These are phyloP conservation scores for Leptopilina clavipes DNA, from an alignment of 1,140 invertebrate species.

Conservation along the genomic window DNA sequence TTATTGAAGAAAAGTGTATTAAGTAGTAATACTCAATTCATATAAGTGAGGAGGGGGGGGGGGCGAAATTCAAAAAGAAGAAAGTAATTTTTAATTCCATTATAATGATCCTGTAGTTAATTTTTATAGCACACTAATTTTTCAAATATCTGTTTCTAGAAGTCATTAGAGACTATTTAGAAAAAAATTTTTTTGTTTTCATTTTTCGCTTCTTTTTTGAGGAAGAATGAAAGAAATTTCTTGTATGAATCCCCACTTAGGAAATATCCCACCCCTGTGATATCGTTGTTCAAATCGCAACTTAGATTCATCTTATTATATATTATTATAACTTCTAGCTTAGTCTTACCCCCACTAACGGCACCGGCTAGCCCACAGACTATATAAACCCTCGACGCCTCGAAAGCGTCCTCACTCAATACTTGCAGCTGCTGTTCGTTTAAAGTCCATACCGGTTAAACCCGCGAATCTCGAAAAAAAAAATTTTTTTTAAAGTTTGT, in stretches of 20 bases:
- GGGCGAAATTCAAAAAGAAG: too few species aligned
- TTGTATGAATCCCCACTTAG: conserved; percentile 10
- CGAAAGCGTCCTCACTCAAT: conserved; percentile 69
- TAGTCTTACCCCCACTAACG: conserved; percentile 57
- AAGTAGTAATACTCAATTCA: too few species aligned
- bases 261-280: background rate
- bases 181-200: background rate
- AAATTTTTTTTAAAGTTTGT: conserved; percentile 38
- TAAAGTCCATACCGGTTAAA: conserved; percentile 60
- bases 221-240: background rate
- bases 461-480: conserved; percentile 39
- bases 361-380: conserved; percentile 60
- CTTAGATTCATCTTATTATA: conserved; percentile 57
- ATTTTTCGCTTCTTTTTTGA: background rate
- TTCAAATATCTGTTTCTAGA: too few species aligned
- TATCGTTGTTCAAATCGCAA: conserved; percentile 47
- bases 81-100: too few species aligned
- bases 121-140: too few species aligned
- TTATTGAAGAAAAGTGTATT: too few species aligned
- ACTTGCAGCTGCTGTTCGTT: conserved; percentile 68
- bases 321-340: conserved; percentile 65
- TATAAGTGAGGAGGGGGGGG: too few species aligned
- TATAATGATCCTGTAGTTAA: too few species aligned
- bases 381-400: conserved; percentile 69
- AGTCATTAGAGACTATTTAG: background rate